Evolutionary conservation across 2,888 invertebrate genomes (phyloP).

Genomic region (Synanthedon andrenaeformis): DNA sequence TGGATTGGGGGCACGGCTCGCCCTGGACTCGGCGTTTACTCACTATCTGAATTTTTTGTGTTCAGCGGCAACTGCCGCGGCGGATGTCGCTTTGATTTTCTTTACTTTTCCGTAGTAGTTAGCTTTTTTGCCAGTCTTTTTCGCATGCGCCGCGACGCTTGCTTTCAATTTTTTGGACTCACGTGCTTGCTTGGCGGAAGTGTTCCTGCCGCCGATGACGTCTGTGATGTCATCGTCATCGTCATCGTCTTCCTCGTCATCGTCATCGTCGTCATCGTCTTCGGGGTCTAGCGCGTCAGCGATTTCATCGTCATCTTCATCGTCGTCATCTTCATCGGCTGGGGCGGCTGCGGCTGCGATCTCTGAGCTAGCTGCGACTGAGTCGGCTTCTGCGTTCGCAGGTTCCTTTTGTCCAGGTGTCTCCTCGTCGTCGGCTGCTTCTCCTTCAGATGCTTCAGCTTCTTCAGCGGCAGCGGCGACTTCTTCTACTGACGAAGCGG

Average conservation of each 20-base stretch:
- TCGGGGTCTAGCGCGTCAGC: conserved; percentile 65
- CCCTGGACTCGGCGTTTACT: conserved; percentile 35
- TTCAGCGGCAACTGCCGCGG: conserved; percentile 55
- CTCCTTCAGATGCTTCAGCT: conserved; percentile 27
- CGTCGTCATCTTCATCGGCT: conserved; percentile 67
- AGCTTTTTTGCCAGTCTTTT: conserved; percentile 64
- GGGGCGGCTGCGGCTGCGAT: conserved; percentile 45
- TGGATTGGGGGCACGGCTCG: conserved; percentile 47
- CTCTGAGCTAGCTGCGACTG: conserved; percentile 27
- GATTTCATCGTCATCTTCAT: conserved; percentile 71
- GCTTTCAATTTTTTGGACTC: conserved; percentile 81
- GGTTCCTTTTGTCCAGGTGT: conserved; percentile 56
- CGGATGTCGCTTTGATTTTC: conserved; percentile 65
- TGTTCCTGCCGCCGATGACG: conserved; percentile 71
- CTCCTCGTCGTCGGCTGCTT: conserved; percentile 52
- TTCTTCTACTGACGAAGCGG: conserved; percentile 30
- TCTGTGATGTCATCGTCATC: conserved; percentile 76
- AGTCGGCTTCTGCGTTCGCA: conserved; percentile 45
- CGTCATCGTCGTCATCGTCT: conserved; percentile 75
- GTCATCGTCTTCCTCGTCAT: conserved; percentile 75
- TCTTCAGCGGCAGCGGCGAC: conserved; percentile 35
- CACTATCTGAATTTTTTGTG: conserved; percentile 72
- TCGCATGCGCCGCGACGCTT: conserved; percentile 46
- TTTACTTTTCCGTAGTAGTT: conserved; percentile 63
- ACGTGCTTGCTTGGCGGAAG: conserved; percentile 75